Conservation (phyloP, 2,113 vertebrate species). For the Sapayoa aenigma region DNA sequence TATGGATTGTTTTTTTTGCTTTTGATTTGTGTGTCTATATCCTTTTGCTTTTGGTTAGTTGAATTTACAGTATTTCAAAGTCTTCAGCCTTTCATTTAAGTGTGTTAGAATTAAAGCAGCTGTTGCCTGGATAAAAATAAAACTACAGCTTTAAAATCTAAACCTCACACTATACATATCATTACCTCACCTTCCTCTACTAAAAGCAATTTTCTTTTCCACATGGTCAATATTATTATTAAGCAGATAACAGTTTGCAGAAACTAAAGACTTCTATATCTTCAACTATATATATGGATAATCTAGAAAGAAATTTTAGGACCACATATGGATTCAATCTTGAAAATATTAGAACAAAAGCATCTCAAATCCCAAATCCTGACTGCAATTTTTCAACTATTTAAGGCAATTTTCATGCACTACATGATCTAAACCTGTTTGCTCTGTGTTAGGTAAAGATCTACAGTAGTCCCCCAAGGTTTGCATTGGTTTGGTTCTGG, state of each 20-base stretch:
- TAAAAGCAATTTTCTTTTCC: background rate
- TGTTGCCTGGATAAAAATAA: background rate
- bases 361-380: background rate
- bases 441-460: background rate
- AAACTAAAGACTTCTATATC: background rate
- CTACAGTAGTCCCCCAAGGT: too few relatives aligned
- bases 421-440: background rate
- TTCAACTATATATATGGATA: background rate
- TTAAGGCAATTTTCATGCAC: background rate
- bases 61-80: background rate
- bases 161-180: background rate
- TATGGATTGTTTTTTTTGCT: background rate
- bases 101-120: background rate
- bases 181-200: background rate
- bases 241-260: background rate
- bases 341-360: background rate
- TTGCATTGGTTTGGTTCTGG: too few relatives aligned
- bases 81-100: background rate
- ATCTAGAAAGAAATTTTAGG: background rate
- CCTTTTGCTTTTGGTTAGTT: background rate
- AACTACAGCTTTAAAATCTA: background rate
- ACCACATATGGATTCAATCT: background rate
- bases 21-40: background rate
- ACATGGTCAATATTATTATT: background rate
- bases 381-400: background rate